Percentiles rank a stretch among this genome's conserved stretches.
Evolutionary conservation across 2,113 vertebrate genomes (phyloP).

Genomic region (Psittacus erithacus): DNA sequence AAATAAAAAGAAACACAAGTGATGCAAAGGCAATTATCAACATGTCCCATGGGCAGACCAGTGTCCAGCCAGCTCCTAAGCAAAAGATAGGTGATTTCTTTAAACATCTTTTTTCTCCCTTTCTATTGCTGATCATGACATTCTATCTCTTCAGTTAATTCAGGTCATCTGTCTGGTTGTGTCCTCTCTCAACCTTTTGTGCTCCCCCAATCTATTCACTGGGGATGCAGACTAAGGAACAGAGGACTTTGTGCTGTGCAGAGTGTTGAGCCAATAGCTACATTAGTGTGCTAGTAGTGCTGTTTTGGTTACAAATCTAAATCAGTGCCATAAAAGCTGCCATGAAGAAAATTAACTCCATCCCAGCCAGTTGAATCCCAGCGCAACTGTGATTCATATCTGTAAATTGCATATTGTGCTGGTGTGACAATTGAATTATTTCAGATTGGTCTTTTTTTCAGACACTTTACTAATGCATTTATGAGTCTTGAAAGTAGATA

Average conservation of each 20-base stretch:
- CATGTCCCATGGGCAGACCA: accelerated
- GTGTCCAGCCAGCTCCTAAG: neutral
- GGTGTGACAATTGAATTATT: neutral
- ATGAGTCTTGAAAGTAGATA: neutral
- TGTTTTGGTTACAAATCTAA: neutral
- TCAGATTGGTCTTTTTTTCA: neutral
- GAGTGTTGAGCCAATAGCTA: neutral
- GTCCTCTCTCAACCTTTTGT: neutral
- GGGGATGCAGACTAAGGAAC: neutral
- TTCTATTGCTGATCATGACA: neutral
- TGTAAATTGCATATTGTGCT: neutral
- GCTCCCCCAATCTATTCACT: accelerated
- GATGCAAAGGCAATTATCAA: neutral
- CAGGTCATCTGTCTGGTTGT: neutral
- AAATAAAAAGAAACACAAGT: neutral
- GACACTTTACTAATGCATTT: neutral
- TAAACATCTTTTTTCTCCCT: neutral
- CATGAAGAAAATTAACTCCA: neutral
- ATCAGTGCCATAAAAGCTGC: neutral
- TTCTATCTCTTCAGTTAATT: neutral
- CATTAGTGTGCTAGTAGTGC: neutral
- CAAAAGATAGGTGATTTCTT: neutral
- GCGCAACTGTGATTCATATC: neutral
- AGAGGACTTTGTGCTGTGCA: neutral
- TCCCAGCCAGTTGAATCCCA: neutral